Evolutionary conservation across 2,113 vertebrate genomes (phyloP).

Genomic region (Noturus placidus): DNA sequence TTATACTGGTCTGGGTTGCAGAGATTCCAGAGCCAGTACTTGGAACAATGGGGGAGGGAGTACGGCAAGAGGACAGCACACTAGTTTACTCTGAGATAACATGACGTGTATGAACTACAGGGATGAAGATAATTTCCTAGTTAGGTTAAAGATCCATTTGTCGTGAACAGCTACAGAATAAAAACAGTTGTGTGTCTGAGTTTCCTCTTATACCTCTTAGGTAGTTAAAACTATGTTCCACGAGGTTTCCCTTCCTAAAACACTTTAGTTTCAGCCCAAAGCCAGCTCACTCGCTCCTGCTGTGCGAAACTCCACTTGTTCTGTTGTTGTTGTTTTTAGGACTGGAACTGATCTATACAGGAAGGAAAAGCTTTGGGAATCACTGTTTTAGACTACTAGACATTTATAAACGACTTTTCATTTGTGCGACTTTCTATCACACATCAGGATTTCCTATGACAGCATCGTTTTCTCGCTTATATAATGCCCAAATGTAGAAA

Average conservation of each 20-base stretch:
- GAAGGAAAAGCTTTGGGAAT: not conserved
- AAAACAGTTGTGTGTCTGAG: too few relatives aligned
- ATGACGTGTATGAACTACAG: not conserved
- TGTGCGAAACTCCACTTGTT: not conserved
- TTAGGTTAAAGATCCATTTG: too few relatives aligned
- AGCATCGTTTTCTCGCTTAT: too few relatives aligned
- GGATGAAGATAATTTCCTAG: not conserved
- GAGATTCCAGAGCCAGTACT: not conserved
- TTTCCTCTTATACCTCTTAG: too few relatives aligned
- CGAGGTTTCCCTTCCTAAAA: not conserved
- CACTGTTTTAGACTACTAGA: not conserved
- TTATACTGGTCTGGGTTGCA: not conserved
- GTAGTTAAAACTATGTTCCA: not conserved
- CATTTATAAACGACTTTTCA: not conserved
- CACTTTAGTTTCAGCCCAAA: not conserved
- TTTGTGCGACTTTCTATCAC: not conserved
- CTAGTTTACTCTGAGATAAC: not conserved
- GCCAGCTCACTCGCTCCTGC: not conserved
- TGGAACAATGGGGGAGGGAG: not conserved
- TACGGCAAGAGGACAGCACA: too few relatives aligned
- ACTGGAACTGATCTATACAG: not conserved
- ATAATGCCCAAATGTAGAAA: not conserved
- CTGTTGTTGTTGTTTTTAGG: not conserved
- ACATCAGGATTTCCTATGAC: not conserved
- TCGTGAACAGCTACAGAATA: too few relatives aligned